phyloP scores from a whole-genome alignment of 2,797 vertebrate genomes.

The Scarus forsteni region DNA sequence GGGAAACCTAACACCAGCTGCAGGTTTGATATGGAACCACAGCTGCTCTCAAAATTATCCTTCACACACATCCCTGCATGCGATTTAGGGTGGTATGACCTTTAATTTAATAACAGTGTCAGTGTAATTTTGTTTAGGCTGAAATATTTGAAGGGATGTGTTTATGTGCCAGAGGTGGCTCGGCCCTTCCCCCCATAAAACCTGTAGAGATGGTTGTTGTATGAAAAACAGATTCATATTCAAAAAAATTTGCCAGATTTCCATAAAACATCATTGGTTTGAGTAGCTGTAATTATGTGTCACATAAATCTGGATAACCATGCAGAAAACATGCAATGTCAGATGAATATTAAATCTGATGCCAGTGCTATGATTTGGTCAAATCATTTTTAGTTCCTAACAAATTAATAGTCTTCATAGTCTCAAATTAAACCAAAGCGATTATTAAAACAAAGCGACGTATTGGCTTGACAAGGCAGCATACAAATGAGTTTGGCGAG shows the following conservation, averaged over 20 bases:
- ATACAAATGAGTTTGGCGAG: background rate
- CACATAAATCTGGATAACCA: background rate
- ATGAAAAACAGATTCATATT: background rate
- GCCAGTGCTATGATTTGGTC: background rate
- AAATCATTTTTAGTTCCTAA: background rate
- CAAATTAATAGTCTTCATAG: background rate
- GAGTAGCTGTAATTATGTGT: no score
- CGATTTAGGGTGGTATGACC: conserved; percentile 1
- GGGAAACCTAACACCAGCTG: conserved; percentile 33
- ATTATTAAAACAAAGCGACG: background rate
- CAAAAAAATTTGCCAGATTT: background rate
- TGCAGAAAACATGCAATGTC: background rate
- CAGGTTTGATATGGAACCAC: conserved; percentile 56
- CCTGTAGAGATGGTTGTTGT: background rate
- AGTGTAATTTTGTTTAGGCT: background rate
- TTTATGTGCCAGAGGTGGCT: background rate
- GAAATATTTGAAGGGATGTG: background rate
- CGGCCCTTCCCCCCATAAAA: background rate
- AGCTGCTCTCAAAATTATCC: conserved; percentile 47
- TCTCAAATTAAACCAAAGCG: background rate
- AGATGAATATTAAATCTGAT: background rate
- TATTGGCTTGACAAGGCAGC: background rate
- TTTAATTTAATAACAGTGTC: conserved; percentile 22
- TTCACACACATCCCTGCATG: conserved; percentile 18
- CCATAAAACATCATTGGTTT: background rate